Conservation (phyloP, 2,888 invertebrate genomes). For the Eupithecia centaureata region DNA sequence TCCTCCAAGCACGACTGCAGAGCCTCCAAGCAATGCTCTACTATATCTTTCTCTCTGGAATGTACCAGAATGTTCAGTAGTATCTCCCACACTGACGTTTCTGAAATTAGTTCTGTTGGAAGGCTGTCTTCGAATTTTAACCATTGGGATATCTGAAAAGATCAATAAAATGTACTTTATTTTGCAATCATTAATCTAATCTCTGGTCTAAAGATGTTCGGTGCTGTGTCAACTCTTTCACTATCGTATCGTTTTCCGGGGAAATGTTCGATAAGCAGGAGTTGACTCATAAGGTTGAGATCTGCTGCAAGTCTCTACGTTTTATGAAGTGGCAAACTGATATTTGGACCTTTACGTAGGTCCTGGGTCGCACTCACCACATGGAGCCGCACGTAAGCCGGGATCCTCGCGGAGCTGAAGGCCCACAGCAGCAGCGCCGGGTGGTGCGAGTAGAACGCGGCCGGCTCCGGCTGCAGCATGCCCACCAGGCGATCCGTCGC, state of each 20-base stretch:
- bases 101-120: conserved; percentile 64
- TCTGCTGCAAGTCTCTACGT: too few relatives aligned
- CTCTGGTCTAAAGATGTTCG: too few relatives aligned
- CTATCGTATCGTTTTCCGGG: neutral
- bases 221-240: neutral
- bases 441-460: conserved; percentile 71
- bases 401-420: conserved; percentile 70
- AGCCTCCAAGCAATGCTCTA: conserved; percentile 64
- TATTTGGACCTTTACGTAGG: neutral
- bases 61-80: conserved; percentile 67
- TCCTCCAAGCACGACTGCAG: conserved; percentile 61
- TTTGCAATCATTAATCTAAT: neutral
- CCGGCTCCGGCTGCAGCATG: conserved; percentile 66
- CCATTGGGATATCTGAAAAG: conserved; percentile 71
- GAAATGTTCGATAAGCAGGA: neutral
- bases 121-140: conserved; percentile 65
- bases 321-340: neutral
- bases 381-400: conserved; percentile 58
- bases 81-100: conserved; percentile 68
- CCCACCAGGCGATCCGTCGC: conserved; percentile 66
- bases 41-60: conserved; percentile 50
- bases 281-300: too few relatives aligned
- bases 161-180: neutral
- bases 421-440: conserved; percentile 74
- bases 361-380: conserved; percentile 61